phyloP scores from a whole-genome alignment of 2,888 invertebrate species.

The Volucella zonaria region DNA sequence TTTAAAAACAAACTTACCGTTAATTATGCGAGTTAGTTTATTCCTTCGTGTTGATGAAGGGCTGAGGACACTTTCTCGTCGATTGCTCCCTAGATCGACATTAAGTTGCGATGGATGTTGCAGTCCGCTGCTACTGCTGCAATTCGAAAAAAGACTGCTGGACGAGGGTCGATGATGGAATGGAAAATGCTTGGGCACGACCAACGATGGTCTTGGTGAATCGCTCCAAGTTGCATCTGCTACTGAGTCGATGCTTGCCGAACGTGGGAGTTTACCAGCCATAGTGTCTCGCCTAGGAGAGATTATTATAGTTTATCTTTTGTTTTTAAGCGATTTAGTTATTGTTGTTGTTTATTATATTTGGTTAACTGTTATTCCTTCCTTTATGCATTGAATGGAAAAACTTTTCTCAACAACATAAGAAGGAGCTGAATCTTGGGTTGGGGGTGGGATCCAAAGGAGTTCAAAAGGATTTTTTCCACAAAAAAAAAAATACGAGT shows the following conservation, averaged over 20 bases:
- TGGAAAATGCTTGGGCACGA: constrained; percentile 79
- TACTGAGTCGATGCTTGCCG: constrained; percentile 91
- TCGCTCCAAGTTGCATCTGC: constrained; percentile 88
- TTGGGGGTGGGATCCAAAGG: no score
- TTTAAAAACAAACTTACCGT: constrained; percentile 85
- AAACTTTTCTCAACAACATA: no score
- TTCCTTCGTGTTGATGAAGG: constrained; percentile 90
- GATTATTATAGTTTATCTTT: constrained; percentile 53
- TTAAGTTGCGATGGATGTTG: constrained; percentile 81
- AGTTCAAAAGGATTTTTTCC: no score
- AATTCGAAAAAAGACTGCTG: constrained; percentile 80
- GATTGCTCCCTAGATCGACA: constrained; percentile 81
- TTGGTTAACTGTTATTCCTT: constrained; percentile 34
- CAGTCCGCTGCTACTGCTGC: constrained; percentile 79
- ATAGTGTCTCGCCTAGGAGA: constrained; percentile 67
- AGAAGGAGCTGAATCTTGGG: no score
- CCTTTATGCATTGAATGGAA: no score
- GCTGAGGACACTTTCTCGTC: constrained; percentile 87
- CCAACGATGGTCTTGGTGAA: constrained; percentile 81
- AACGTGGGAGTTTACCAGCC: constrained; percentile 85
- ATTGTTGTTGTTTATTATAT: constrained; percentile 10
- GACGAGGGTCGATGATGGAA: constrained; percentile 82
- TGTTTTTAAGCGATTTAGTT: constrained; percentile 14
- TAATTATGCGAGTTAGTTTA: constrained; percentile 89
- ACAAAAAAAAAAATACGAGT: background rate